phyloP scores from a whole-genome alignment of 1,140 invertebrate species.

The Drosophila arizonae region DNA sequence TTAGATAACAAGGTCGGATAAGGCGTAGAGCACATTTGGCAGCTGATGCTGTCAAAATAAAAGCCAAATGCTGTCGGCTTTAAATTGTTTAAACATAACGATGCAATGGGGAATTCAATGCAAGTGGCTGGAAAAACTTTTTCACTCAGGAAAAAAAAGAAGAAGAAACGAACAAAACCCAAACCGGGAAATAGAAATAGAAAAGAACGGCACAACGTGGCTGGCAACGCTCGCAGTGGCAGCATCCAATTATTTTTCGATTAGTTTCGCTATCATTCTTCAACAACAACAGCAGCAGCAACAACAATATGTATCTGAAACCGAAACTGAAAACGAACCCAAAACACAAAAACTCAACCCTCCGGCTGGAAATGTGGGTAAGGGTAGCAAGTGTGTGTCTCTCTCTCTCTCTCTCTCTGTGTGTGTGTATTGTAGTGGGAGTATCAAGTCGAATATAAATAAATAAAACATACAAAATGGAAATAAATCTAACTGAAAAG shows the following conservation, averaged over 20 bases:
- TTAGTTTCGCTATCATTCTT: constrained; percentile 83
- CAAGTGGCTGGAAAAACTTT: constrained; percentile 63
- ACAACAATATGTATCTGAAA: constrained; percentile 45
- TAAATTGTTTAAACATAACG: constrained; percentile 82
- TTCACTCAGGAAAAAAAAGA: constrained; percentile 31
- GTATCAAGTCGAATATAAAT: constrained; percentile 77
- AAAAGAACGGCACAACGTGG: constrained; percentile 52
- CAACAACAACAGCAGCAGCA: constrained; percentile 63
- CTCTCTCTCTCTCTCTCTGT: constrained; percentile 16
- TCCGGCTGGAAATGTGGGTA: constrained; percentile 16
- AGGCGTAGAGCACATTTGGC: constrained; percentile 42
- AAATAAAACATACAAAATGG: constrained; percentile 83
- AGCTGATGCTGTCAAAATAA: constrained; percentile 71
- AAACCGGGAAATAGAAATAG: constrained; percentile 48
- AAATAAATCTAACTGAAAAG: constrained; percentile 83
- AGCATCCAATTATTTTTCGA: constrained; percentile 83
- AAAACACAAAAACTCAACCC: constrained; percentile 67
- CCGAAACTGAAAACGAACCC: constrained; percentile 64
- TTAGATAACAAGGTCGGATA: background rate
- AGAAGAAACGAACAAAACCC: constrained; percentile 18
- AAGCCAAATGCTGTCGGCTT: constrained; percentile 62
- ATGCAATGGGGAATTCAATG: constrained; percentile 81
- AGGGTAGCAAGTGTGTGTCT: constrained; percentile 28
- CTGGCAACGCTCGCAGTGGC: constrained; percentile 39
- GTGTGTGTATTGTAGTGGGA: constrained; percentile 37